Conservation (phyloP, 1,140 invertebrate genomes). For the Trachelipus rathkii region DNA sequence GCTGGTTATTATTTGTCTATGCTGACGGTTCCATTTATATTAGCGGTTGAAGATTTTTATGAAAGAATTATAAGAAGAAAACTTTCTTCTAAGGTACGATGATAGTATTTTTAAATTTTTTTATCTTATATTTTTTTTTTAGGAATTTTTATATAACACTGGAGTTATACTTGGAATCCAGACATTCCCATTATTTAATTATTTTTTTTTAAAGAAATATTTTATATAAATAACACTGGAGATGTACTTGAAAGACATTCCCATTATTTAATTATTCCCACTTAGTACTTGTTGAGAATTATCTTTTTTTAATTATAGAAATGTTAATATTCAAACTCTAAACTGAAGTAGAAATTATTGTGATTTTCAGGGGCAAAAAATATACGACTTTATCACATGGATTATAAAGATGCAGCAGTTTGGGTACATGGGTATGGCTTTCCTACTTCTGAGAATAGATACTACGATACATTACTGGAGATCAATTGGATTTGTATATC, state of each 20-base stretch:
- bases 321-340: neutral
- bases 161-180: no score
- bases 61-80: slow-evolving; percentile 61
- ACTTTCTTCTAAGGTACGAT: slow-evolving; percentile 16
- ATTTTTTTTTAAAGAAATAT: no score
- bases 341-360: neutral
- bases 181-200: no score
- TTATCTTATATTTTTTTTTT: no score
- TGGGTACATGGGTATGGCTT: slow-evolving; percentile 82
- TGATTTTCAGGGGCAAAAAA: slow-evolving; percentile 55
- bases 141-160: no score
- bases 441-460: slow-evolving; percentile 69
- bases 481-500: slow-evolving; percentile 70
- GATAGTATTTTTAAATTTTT: no score
- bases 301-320: no score
- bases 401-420: slow-evolving; percentile 79
- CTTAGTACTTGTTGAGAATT: no score
- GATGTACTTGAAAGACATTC: no score
- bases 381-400: slow-evolving; percentile 65
- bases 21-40: slow-evolving; percentile 76
- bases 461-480: slow-evolving; percentile 74
- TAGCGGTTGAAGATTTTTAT: slow-evolving; percentile 79
- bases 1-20: slow-evolving; percentile 89
- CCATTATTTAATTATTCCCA: no score
- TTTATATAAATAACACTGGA: no score